Evolutionary conservation across 1,140 invertebrate species (phyloP).

Genomic region (Drosophila setifemur): DNA sequence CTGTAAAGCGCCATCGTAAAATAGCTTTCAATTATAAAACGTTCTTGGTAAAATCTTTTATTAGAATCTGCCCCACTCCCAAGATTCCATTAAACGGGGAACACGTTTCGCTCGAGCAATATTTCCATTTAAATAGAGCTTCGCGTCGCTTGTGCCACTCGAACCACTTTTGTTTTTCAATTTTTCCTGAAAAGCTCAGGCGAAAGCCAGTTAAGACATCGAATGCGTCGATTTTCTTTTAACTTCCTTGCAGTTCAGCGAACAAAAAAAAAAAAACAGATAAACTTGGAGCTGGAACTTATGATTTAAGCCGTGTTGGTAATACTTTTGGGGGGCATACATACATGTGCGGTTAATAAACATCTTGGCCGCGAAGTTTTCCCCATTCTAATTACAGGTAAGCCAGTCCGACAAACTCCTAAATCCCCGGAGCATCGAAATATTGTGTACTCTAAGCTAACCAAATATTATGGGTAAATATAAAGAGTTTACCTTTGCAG

Average conservation of each 20-base stretch:
- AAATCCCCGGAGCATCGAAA: constrained; percentile 17
- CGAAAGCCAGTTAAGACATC: background rate
- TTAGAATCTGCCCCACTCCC: background rate
- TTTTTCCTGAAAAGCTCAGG: constrained; percentile 1
- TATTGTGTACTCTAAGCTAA: background rate
- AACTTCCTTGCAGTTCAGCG: background rate
- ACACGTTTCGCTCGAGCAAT: background rate
- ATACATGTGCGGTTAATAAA: constrained; percentile 28
- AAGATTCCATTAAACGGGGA: background rate
- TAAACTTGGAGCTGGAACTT: background rate
- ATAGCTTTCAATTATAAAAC: constrained; percentile 12
- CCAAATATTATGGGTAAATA: constrained; percentile 9
- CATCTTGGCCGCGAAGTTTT: constrained; percentile 16
- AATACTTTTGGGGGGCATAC: no score
- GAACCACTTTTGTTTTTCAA: background rate
- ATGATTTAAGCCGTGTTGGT: constrained; percentile 1
- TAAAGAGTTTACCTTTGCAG: constrained; percentile 11
- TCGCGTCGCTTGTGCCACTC: background rate
- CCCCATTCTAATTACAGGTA: constrained; percentile 34
- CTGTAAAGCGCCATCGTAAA: constrained; percentile 1
- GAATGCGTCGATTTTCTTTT: constrained; percentile 1
- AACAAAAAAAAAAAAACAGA: background rate
- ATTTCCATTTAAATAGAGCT: constrained; percentile 14
- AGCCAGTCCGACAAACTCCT: constrained; percentile 6
- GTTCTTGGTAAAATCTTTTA: constrained; percentile 12